Base-by-base conservation (phyloP, 2,888 invertebrate genomes). In the Osmoderma eremita region DNA sequence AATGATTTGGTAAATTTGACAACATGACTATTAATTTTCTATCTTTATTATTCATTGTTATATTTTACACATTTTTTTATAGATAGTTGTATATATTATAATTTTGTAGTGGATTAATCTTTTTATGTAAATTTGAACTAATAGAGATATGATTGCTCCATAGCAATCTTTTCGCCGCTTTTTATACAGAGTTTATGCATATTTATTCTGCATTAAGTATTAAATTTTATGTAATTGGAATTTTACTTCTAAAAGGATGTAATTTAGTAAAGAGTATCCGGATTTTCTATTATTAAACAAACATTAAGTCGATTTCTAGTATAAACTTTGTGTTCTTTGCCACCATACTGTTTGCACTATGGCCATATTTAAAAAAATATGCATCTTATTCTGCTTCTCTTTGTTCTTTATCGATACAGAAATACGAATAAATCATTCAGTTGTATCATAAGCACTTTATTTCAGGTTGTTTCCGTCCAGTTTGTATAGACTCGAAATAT, bases 151-250 rank as follows among this genome's bases (percentile, higher is more conserved):
- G 17, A 20, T 48, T 48, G 18, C 17, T 20, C 45, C 45, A 24
- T 61, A 61, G 58, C 58, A 61, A 15, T 45, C 45, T 61, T 61
- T 45, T 61, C 45, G 58, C 45, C 45, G 58, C 58, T 45, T 61
- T 61, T 61, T 61, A 61, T 61, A 61, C 42, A 45, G 30, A 45
- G n/a, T 3, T 51, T 56, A 45, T 56, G n/a, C 30, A 51, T 61
- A 61, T 42, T 42, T 45, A 61, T 61, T 61, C 45, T 61, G 17
- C n/a, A 45, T 24, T 45, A 30, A 61, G 12, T 48, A 18, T 17
- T 15, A 48, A 48, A 18, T 15, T 36, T 41, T 42, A 12, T 18
- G n/a, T 13, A 30, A 45, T 61, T 61, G 41, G 45, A 61, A 61
- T 45, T 61, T 45, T 61, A 61, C 41, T 45, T 30, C 10, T 30